Evolutionary conservation across 2,888 invertebrate species (phyloP).

Genomic region (Rotaria macrura): DNA sequence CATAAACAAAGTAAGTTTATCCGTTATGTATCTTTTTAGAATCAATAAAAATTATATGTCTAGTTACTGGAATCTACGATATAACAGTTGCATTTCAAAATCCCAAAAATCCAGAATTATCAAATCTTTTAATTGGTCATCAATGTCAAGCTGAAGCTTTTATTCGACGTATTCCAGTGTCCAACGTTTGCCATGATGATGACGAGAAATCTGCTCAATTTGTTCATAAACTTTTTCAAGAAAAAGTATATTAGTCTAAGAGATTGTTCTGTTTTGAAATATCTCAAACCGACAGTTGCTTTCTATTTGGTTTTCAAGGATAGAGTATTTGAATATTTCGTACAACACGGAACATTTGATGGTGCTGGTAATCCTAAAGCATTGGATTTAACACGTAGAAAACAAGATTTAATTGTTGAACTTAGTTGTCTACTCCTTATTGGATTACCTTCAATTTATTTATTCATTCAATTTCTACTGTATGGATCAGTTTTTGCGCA

Average conservation of each 20-base stretch:
- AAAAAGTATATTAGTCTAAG: constrained; percentile 18
- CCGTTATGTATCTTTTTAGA: not conserved
- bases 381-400: constrained; percentile 5
- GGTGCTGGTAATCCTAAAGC: constrained; percentile 21
- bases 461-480: constrained; percentile 9
- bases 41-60: too few relatives aligned
- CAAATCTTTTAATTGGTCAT: not conserved
- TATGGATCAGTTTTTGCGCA: not conserved
- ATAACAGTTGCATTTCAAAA: not conserved
- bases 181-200: constrained; percentile 24
- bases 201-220: constrained; percentile 28
- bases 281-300: too few relatives aligned
- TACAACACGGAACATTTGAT: constrained; percentile 37
- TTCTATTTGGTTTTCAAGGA: constrained; percentile 40
- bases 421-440: constrained; percentile 23
- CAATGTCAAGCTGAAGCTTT: not conserved
- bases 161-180: constrained; percentile 24
- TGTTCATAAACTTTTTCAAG: constrained; percentile 25
- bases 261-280: not conserved
- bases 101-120: not conserved
- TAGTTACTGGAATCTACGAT: not conserved
- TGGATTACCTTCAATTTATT: constrained; percentile 15
- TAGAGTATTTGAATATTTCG: constrained; percentile 46
- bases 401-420: constrained; percentile 27
- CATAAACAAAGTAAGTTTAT: constrained; percentile 16